A percentile compares a stretch with the other conserved stretches of the same genome.
These are phyloP conservation scores for Mormyrus iriodes DNA, from an alignment of 2,113 vertebrate species.

Conservation along the genomic window DNA sequence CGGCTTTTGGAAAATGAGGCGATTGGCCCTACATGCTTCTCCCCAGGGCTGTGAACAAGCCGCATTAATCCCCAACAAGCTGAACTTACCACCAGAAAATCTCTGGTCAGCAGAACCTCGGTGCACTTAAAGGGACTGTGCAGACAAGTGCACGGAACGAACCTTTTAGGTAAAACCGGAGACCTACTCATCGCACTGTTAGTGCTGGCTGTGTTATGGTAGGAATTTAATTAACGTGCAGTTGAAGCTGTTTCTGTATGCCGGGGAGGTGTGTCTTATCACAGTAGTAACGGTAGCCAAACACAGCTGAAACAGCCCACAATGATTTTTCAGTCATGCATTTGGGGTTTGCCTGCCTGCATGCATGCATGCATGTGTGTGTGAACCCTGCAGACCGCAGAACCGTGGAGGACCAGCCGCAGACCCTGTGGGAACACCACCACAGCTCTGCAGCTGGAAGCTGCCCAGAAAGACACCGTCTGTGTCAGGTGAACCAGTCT, in stretches of 20 bases:
- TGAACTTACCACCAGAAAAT: conserved; percentile 69
- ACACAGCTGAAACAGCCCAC: not conserved
- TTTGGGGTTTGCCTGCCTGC: not conserved
- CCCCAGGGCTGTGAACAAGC: conserved; percentile 59
- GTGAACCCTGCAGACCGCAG: not conserved
- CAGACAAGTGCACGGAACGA: conserved; percentile 45
- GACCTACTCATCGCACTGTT: not conserved
- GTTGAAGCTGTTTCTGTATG: not conserved
- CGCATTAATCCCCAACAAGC: conserved; percentile 65
- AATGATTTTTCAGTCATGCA: not conserved
- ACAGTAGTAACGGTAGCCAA: not conserved
- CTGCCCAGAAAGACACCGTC: not conserved
- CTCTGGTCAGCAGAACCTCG: conserved; percentile 65
- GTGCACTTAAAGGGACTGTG: conserved; percentile 57
- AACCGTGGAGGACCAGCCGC: not conserved
- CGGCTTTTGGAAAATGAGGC: conserved; percentile 72
- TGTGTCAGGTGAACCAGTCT: not conserved
- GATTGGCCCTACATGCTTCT: conserved; percentile 45
- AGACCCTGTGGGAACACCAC: not conserved
- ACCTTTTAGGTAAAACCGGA: not conserved
- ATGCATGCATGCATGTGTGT: not conserved
- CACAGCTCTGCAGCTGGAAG: not conserved
- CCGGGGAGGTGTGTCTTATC: not conserved
- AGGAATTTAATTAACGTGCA: not conserved
- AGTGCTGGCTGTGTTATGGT: not conserved